Percentiles rank a stretch among this genome's conserved stretches.
phyloP scores from a whole-genome alignment of 2,113 vertebrate genomes.

The Morphnarchus princeps region DNA sequence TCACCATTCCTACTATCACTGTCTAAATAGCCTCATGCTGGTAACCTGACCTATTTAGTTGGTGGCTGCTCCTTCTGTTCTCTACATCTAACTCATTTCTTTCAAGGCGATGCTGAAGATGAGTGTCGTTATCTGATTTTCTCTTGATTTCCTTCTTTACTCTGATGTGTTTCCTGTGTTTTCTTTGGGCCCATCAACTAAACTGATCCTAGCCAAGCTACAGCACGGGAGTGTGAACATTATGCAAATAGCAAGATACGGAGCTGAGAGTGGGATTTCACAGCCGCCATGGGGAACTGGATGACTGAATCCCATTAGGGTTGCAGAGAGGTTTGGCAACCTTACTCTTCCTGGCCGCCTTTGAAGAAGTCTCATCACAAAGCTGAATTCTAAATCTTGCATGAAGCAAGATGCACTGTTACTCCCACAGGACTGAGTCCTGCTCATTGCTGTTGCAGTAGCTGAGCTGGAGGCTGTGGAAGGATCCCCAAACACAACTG shows the following conservation, averaged over 20 bases:
- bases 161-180: not conserved
- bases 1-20: not conserved
- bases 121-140: not conserved
- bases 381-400: not conserved
- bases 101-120: not conserved
- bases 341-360: not conserved
- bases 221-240: not conserved
- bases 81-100: not conserved
- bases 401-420: not conserved
- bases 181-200: not conserved
- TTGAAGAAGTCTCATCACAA: constrained; percentile 6
- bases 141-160: not conserved
- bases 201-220: not conserved
- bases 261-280: not conserved
- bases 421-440: not conserved
- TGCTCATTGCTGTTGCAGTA: not conserved
- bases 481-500: not conserved
- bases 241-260: not conserved
- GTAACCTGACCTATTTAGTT: not conserved
- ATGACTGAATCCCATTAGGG: not conserved
- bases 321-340: not conserved
- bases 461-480: not conserved
- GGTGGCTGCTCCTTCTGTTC: not conserved
- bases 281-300: not conserved
- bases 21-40: not conserved